Percentiles rank a stretch among this genome's conserved stretches.
Evolutionary conservation across 1,140 invertebrate genomes (phyloP).

Genomic region (Carcinoscorpius rotundicauda): DNA sequence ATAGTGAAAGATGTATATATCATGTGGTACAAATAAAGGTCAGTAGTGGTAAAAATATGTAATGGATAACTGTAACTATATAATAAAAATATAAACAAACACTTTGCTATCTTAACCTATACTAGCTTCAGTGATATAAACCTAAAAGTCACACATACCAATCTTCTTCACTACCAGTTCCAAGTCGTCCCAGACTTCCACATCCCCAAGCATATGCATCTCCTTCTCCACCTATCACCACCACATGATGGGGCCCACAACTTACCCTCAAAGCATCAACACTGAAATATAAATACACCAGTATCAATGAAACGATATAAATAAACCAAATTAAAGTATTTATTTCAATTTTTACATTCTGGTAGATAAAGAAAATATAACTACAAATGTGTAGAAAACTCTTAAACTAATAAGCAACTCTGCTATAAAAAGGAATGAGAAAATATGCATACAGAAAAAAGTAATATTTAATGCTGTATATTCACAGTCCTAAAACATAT

Average conservation of each 20-base stretch:
- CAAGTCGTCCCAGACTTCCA: slow-evolving; percentile 48
- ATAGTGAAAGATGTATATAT: slow-evolving; percentile 1
- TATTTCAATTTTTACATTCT: no score
- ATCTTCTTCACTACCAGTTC: slow-evolving; percentile 46
- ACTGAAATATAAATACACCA: slow-evolving; percentile 29
- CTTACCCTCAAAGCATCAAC: slow-evolving; percentile 48
- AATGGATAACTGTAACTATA: not conserved
- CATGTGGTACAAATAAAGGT: not conserved
- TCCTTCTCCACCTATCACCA: slow-evolving; percentile 46
- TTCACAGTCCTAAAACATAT: no score
- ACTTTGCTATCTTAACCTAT: not conserved
- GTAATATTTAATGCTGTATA: no score
- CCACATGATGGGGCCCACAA: slow-evolving; percentile 52
- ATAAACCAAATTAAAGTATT: no score
- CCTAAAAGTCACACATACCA: slow-evolving; percentile 27
- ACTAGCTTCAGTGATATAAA: not conserved
- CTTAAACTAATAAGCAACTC: no score
- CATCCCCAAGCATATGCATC: slow-evolving; percentile 56
- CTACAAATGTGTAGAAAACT: no score
- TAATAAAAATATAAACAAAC: not conserved
- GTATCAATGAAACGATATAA: not conserved
- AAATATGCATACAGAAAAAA: no score
- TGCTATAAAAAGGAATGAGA: no score
- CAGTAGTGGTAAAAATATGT: not conserved
- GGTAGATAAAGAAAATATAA: no score